Conservation (phyloP, 1,140 invertebrate species). For the Battus philenor region DNA sequence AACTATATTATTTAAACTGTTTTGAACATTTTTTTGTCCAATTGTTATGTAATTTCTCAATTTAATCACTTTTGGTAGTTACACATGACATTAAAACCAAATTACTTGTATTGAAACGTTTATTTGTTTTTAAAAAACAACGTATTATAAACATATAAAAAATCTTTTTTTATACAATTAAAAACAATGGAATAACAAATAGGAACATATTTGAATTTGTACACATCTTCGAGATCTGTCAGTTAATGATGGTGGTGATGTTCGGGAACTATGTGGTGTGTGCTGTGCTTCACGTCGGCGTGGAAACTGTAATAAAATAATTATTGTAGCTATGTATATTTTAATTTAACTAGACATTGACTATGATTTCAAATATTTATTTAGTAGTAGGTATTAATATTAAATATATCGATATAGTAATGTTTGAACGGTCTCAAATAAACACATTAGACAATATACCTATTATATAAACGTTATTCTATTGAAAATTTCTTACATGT, state of each 20-base stretch:
- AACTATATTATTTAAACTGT: too few species aligned
- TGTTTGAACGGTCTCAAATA: not conserved
- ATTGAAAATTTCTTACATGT: not conserved
- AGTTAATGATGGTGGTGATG: slow-evolving; percentile 25
- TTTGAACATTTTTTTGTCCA: too few species aligned
- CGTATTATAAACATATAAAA: too few species aligned
- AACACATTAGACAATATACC: not conserved
- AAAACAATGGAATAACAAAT: slow-evolving; percentile 3
- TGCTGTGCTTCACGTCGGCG: slow-evolving; percentile 38
- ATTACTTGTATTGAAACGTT: too few species aligned
- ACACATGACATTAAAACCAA: too few species aligned
- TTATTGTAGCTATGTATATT: not conserved
- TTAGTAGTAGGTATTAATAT: not conserved
- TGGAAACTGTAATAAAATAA: slow-evolving; percentile 31
- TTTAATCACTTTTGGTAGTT: too few species aligned
- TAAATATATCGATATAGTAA: not conserved
- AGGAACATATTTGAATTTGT: not conserved
- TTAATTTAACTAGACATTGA: not conserved
- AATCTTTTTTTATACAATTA: too few species aligned
- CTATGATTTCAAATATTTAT: not conserved
- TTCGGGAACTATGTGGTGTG: slow-evolving; percentile 37
- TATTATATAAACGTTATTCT: not conserved
- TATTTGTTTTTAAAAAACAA: too few species aligned
- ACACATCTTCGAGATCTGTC: not conserved
- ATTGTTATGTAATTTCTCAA: too few species aligned